These are phyloP conservation scores for Caenorhabditis drosophilae DNA, from an alignment of 2,888 invertebrate species.

Conservation along the genomic window DNA sequence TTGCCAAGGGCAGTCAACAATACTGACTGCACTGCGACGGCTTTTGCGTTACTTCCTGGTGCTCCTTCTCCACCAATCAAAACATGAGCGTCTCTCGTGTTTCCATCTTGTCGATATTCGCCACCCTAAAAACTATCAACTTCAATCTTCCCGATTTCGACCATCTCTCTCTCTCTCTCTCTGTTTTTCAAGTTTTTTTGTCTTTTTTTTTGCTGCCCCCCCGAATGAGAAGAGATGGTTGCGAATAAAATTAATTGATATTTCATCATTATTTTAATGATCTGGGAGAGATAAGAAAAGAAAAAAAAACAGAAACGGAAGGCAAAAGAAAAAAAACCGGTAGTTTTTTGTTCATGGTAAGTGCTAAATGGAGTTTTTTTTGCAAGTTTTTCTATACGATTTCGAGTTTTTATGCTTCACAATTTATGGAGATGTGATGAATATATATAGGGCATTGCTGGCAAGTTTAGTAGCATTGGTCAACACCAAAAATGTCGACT, in stretches of 20 bases:
- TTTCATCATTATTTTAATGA: no score
- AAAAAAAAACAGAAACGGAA: no score
- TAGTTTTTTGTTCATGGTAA: constrained; percentile 24
- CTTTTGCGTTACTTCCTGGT: constrained; percentile 39
- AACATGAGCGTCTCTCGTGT: constrained; percentile 40
- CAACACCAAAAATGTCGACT: constrained; percentile 40
- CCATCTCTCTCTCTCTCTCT: background rate
- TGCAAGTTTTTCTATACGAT: constrained; percentile 11
- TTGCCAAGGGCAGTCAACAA: constrained; percentile 44
- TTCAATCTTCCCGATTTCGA: no score
- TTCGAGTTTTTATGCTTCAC: constrained; percentile 27
- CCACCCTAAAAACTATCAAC: constrained; percentile 28
- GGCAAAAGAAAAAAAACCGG: constrained; percentile 15
- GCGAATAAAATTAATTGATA: background rate
- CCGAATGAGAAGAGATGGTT: background rate
- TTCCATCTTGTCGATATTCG: constrained; percentile 35
- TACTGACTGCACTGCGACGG: constrained; percentile 44
- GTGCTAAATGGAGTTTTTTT: constrained; percentile 2
- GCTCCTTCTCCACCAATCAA: constrained; percentile 49
- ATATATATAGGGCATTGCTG: background rate
- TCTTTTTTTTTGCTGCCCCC: background rate
- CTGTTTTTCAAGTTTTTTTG: background rate
- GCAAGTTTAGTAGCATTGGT: constrained; percentile 1
- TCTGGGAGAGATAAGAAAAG: background rate
- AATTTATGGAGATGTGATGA: constrained; percentile 8